Evolutionary conservation across 2,113 vertebrate genomes (phyloP), one percentile per base, ranked within the genome.

Genomic region (Clarias macrocephalus): DNA sequence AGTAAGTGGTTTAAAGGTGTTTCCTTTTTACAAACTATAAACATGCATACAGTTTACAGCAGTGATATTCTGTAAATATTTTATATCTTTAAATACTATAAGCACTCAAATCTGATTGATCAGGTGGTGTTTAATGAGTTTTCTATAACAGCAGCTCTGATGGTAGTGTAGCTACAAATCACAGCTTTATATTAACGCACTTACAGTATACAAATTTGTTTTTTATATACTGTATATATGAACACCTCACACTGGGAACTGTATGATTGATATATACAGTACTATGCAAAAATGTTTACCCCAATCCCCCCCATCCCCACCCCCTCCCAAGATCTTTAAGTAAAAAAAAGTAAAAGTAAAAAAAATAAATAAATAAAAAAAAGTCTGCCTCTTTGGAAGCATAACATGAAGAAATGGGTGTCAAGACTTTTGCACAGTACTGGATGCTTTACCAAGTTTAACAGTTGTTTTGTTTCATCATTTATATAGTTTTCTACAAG

Each of bases 21-120:
- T 82, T 21, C 25, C 16, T 83, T 52, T 70, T 70, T 83, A 48
- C n/a, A 82, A 52, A 80, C 23, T 66, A 37, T 63, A 42, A 28
- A 37, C 70, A 73, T 19, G 37, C 15, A 65, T 82, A 25, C 25
- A 11, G 60, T 23, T 48, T 8, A 28, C n/a, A 30, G 15, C n/a
- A 10, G 16, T 57, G 48, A 52, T 52, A 13, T 66, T n/a, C 1
- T 66, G 60, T 82, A 82, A 42, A 66, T 83, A 83, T 4, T 57
- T 83, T 65, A 65, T 66, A 18, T 65, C 13, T 52, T 56, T 28
- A n/a, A 52, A 1, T 52, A 25, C 72, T 52, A 12, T 21, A 13
- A 23, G 25, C 48, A 23, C 11, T 52, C 21, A 52, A 52, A 52
- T 52, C 73, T n/a, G 42, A 52, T 76, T 76, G 42, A 6, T 76